phyloP scores from a whole-genome alignment of 2,888 invertebrate species.

The Cosmorhoe ocellata region DNA sequence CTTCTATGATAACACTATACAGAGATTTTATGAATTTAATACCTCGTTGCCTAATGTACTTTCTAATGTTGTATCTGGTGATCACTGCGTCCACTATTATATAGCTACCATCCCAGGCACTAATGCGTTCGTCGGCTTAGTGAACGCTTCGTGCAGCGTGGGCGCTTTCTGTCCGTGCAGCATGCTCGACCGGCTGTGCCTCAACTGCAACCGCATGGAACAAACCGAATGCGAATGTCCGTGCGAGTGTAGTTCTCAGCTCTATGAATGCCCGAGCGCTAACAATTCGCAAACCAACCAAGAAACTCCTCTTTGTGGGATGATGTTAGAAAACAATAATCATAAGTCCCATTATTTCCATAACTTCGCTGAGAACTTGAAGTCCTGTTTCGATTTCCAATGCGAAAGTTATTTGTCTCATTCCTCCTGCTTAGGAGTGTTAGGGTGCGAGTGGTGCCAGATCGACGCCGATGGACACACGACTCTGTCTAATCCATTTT shows the following conservation, averaged over 20 bases:
- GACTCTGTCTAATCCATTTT: slow-evolving; percentile 87
- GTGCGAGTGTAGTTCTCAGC: slow-evolving; percentile 90
- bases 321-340: slow-evolving; percentile 73
- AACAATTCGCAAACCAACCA: slow-evolving; percentile 57
- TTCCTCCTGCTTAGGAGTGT: slow-evolving; percentile 86
- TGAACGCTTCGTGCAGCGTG: slow-evolving; percentile 93
- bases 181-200: slow-evolving; percentile 92
- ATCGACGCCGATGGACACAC: slow-evolving; percentile 89
- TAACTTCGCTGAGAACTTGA: slow-evolving; percentile 79
- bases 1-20: slow-evolving; percentile 92
- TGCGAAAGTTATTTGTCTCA: slow-evolving; percentile 86
- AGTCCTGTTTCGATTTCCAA: slow-evolving; percentile 85
- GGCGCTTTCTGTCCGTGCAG: slow-evolving; percentile 96
- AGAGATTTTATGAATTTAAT: slow-evolving; percentile 92
- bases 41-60: slow-evolving; percentile 88
- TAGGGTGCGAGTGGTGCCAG: slow-evolving; percentile 96
- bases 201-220: slow-evolving; percentile 97
- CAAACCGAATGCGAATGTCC: slow-evolving; percentile 97
- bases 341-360: slow-evolving; percentile 76
- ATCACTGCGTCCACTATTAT: slow-evolving; percentile 94
- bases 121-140: slow-evolving; percentile 94
- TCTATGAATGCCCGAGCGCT: slow-evolving; percentile 63
- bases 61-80: slow-evolving; percentile 92
- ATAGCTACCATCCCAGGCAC: slow-evolving; percentile 91
- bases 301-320: slow-evolving; percentile 70